phyloP scores from a whole-genome alignment of 2,888 invertebrate species.

The Campoplex nolae region DNA sequence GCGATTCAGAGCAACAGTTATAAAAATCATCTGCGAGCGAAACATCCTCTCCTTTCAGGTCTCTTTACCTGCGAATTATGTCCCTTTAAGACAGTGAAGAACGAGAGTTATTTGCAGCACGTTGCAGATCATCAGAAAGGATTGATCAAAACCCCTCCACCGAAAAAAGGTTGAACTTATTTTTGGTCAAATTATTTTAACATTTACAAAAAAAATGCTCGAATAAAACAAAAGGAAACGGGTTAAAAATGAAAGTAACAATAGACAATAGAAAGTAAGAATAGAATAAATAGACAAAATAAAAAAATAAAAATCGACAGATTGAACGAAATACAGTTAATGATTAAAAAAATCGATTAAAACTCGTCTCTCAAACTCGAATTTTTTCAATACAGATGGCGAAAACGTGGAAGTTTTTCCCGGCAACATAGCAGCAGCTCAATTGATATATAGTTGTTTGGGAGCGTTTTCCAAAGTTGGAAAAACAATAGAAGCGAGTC shows the following conservation, averaged over 20 bases:
- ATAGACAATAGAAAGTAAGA: neutral
- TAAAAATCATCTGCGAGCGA: conserved; percentile 87
- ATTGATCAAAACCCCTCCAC: conserved; percentile 79
- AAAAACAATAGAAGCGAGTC: conserved; percentile 81
- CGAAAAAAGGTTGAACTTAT: conserved; percentile 75
- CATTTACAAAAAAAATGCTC: neutral
- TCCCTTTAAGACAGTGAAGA: conserved; percentile 87
- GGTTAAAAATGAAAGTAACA: neutral
- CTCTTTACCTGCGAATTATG: conserved; percentile 86
- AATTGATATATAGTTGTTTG: conserved; percentile 82
- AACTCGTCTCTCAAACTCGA: neutral
- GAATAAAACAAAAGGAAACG: neutral
- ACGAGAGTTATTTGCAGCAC: conserved; percentile 86
- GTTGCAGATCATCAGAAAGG: conserved; percentile 86
- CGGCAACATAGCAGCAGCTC: conserved; percentile 83
- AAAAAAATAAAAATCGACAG: neutral
- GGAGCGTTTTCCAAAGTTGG: conserved; percentile 82
- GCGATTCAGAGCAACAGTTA: conserved; percentile 90
- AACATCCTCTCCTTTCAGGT: conserved; percentile 85
- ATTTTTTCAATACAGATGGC: conserved; percentile 65
- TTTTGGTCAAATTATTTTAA: neutral
- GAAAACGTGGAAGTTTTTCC: conserved; percentile 83
- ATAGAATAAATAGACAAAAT: neutral
- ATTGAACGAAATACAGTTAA: too few species aligned
- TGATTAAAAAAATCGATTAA: too few species aligned